phyloP scores from a whole-genome alignment of 2,113 vertebrate species.

The Plecturocebus donacophilus region DNA sequence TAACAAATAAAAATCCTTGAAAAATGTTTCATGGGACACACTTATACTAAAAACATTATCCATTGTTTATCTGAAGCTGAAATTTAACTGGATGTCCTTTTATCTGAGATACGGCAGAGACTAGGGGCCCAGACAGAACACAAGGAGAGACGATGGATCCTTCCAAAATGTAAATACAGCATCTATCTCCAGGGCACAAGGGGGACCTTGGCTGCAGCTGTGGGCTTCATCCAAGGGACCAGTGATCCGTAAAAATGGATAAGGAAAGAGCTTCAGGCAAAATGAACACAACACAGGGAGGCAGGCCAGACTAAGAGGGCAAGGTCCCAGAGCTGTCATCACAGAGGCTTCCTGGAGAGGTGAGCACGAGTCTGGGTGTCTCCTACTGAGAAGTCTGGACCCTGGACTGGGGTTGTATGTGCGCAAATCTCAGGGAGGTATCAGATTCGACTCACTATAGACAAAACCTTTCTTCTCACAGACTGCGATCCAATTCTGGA shows the following conservation, averaged over 20 bases:
- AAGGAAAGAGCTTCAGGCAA: background rate
- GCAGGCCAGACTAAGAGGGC: background rate
- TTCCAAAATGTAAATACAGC: no score
- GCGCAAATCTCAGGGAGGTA: background rate
- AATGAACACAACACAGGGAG: background rate
- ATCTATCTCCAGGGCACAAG: background rate
- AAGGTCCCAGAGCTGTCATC: background rate
- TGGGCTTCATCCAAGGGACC: background rate
- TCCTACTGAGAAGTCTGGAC: background rate
- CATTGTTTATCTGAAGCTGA: background rate
- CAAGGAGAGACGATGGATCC: background rate
- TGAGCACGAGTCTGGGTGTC: background rate
- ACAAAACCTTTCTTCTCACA: background rate
- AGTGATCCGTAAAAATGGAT: background rate
- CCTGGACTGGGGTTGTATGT: accelerated
- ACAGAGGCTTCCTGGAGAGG: background rate
- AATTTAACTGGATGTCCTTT: background rate
- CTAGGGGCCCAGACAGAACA: background rate
- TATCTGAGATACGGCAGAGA: background rate
- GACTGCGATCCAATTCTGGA: background rate
- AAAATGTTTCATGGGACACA: background rate
- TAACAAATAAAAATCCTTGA: background rate
- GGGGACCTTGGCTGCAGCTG: no score
- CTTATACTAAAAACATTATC: background rate
- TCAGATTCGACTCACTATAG: background rate